Evolutionary conservation across 2,888 invertebrate genomes (phyloP), one percentile per base, ranked within the genome.

Genomic region (Exephanes ischioxanthus): DNA sequence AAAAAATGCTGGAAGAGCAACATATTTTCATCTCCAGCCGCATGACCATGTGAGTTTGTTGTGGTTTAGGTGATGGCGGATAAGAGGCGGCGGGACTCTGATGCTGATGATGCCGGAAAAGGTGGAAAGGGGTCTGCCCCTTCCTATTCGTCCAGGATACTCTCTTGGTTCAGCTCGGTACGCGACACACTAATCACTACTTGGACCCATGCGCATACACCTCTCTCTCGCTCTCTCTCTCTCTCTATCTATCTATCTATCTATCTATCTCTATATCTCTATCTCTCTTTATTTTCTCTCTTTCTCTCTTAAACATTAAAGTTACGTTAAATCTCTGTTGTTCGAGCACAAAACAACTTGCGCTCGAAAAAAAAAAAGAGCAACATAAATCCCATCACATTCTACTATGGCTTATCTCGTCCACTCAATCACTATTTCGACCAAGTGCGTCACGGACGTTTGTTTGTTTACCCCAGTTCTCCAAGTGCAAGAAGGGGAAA

Each of bases 121-220:
- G 91, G 90, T 89, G 89, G 91, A 86, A 93, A 91, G 91, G 92
- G 92, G 90, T 90, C 90, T 89, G 91, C 92, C 90, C 91, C 93
- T 90, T 93, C 93, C 90, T 93, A 93, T 91, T 93, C 92, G 87
- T 93, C 93, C 89, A 93, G 93, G 94, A 93, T 94, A 91, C 91
- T 92, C 89, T 93, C 93, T 92, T 94, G 93, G 94, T 92, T 94
- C 94, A 93, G 92, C 91, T 94, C 93, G 94, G 94, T 94, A 94
- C 93, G 94, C 93, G 94, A 92, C 93, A 93, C 92, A 91, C 89
- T 92, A 91, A 89, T 91, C 90, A 92, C 90, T 92, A 92, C 93
- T 93, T 94, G 93, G 93, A 94, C 94, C 93, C 94, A 93, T 93
- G 92, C 90, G 92, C 92, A 92, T 91, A 91, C 89, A 90, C 87